Base-by-base conservation (phyloP, 2,888 invertebrate genomes). In the Ectropis crepuscularia region DNA sequence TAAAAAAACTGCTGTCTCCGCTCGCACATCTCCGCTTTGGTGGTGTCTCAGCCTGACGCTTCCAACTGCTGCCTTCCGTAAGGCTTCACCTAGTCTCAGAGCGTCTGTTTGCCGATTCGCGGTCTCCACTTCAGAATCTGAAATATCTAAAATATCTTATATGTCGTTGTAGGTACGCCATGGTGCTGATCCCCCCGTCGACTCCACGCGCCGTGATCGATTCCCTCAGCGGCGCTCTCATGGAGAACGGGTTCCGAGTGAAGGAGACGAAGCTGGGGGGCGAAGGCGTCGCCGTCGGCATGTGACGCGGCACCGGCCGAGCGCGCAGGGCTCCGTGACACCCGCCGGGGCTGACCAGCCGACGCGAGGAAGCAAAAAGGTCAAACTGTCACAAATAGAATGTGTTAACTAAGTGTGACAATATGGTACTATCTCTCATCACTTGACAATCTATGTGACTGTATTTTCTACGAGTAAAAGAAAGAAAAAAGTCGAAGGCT, bases 231-330 rank as follows among this genome's bases (percentile, higher is more conserved):
- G 77, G 88, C 6, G 87, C 90, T 41, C 86, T 95, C 43, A 80
- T 87, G 2, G 83, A 86, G 41, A 85, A 87, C 57, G 94, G 94
- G 1, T 95, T 94, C 83, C 75, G 87, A 10, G 94, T 94, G 9
- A 92, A 87, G 63, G 90, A 94, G 72, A 94, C 95, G 0, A 82
- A 88, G 10, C 84, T 96, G 36, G 96, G 95, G 0, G 95, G 94
- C 0, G 73, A 85, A 0, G 96, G 96, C 0, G 94, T 95, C 41
- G 78, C 85, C 60, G 85, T 94, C 38, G 88, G 93, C 77, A 86
- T 89, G 85, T 87, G 85, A 88, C 85, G 53, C 6, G 50, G 2
- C 39, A 50, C 37, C 49, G 38, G 57, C 43, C 41, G 38, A 5
- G 12, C 12, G 8, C 1, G 6, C 11, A 50, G 12, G 46, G 6